These are phyloP conservation scores for Schlechtendalia chinensis DNA, from an alignment of 1,140 invertebrate species.

Conservation along the genomic window DNA sequence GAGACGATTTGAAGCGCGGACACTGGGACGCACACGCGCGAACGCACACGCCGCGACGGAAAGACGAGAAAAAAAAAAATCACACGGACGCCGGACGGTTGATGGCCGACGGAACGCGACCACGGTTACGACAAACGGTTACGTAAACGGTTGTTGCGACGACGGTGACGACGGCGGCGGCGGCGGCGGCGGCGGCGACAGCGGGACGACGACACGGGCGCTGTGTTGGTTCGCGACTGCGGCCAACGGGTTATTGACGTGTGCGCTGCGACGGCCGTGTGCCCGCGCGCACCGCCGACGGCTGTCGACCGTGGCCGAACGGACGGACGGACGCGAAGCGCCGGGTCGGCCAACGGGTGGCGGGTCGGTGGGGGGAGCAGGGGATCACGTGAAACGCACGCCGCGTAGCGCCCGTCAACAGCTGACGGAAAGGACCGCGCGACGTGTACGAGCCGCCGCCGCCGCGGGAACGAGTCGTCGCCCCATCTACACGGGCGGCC, in stretches of 20 bases:
- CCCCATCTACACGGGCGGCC: not conserved
- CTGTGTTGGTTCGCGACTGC: constrained; percentile 33
- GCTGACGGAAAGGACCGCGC: constrained; percentile 1
- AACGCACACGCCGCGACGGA: too few species aligned
- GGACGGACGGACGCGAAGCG: not conserved
- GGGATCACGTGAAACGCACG: constrained; percentile 49
- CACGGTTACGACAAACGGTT: too few species aligned
- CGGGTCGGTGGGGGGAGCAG: too few species aligned
- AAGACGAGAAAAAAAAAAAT: too few species aligned
- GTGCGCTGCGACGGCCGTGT: not conserved
- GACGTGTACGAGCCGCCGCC: not conserved
- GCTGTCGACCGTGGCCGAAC: constrained; percentile 17
- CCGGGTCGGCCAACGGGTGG: not conserved
- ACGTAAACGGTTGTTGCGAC: constrained; percentile 12
- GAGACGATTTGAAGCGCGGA: too few species aligned
- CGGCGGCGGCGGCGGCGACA: too few species aligned
- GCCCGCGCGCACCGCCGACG: not conserved
- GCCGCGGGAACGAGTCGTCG: not conserved
- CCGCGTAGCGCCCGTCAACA: constrained; percentile 35
- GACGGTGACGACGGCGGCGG: constrained; percentile 8
- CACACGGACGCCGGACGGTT: too few species aligned
- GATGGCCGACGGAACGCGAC: too few species aligned
- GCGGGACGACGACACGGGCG: constrained; percentile 6
- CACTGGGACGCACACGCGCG: too few species aligned
- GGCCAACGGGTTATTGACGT: constrained; percentile 48